phyloP scores from a whole-genome alignment of 2,888 invertebrate species.

The Hirtodrosophila cameraria region DNA sequence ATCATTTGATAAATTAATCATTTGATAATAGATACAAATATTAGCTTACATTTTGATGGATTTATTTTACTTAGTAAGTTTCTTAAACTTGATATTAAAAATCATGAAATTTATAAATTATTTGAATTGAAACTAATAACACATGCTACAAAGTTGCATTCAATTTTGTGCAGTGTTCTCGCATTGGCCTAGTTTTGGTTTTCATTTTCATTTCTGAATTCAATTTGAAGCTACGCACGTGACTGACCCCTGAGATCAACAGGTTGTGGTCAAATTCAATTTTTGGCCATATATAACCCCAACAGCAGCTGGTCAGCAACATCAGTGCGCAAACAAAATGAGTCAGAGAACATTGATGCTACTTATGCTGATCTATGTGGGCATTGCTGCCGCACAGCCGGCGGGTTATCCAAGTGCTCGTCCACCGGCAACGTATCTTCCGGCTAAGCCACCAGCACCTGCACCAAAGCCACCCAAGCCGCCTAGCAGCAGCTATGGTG shows the following conservation, averaged over 20 bases:
- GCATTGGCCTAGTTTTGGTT: slow-evolving; percentile 60
- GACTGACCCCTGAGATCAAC: slow-evolving; percentile 45
- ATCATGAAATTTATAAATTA: no score
- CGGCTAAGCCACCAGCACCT: slow-evolving; percentile 37
- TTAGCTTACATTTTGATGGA: no score
- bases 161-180: slow-evolving; percentile 46
- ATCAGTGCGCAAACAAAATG: slow-evolving; percentile 48
- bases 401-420: slow-evolving; percentile 72
- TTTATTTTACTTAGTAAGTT: no score
- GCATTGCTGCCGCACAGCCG: slow-evolving; percentile 49
- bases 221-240: slow-evolving; percentile 48
- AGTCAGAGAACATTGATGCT: slow-evolving; percentile 28
- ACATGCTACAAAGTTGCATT: background rate
- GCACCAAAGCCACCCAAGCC: slow-evolving; percentile 22
- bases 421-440: slow-evolving; percentile 50
- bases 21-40: background rate
- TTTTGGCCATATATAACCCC: slow-evolving; percentile 52
- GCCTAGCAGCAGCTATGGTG: slow-evolving; percentile 40
- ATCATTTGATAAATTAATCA: slow-evolving; percentile 33
- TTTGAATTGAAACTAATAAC: no score
- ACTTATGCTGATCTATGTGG: slow-evolving; percentile 20
- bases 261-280: slow-evolving; percentile 55
- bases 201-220: slow-evolving; percentile 28
- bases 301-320: background rate
- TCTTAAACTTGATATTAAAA: no score